Evolutionary conservation across 37 sponge, comb jelly and placozoan genomes (phyloP).

Genomic region (Halichondria panicea): DNA sequence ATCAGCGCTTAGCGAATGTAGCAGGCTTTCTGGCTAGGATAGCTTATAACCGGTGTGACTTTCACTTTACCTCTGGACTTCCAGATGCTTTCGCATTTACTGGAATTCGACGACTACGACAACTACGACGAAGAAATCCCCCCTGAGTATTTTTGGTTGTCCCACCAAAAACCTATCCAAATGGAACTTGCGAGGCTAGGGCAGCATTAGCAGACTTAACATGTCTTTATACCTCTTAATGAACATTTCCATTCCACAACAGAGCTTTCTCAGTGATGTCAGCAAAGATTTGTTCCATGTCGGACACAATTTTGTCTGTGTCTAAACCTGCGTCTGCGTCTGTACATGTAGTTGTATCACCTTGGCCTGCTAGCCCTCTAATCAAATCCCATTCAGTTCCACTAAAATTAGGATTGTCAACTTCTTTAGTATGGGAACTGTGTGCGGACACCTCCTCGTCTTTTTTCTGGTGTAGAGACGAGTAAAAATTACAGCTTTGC

Average conservation of each 20-base stretch:
- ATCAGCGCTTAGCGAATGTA: neutral
- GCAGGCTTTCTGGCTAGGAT: neutral
- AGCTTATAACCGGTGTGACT: neutral
- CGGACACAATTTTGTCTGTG: neutral
- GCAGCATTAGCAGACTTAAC: neutral
- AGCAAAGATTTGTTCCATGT: neutral
- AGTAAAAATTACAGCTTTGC: slow-evolving; percentile 9
- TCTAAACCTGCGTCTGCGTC: neutral
- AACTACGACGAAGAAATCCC: slow-evolving; percentile 2
- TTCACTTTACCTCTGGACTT: slow-evolving; percentile 18
- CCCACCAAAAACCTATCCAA: slow-evolving; percentile 22
- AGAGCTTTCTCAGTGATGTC: neutral
- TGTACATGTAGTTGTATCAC: neutral
- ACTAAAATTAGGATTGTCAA: neutral
- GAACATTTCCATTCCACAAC: slow-evolving; percentile 4
- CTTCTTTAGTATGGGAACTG: neutral
- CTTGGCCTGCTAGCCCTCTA: neutral
- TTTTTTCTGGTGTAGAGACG: slow-evolving; percentile 8
- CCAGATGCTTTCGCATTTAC: neutral
- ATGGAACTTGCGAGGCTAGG: slow-evolving; percentile 4
- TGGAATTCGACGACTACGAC: slow-evolving; percentile 9
- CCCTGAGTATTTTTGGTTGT: neutral
- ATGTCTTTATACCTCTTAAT: slow-evolving; percentile 11
- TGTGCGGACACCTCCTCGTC: neutral
- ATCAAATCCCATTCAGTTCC: slow-evolving; percentile 11